A percentile compares a stretch with the other conserved stretches of the same genome.
These are phyloP conservation scores for Sorex fumeus DNA, from an alignment of 2,113 vertebrate species.

Conservation along the genomic window DNA sequence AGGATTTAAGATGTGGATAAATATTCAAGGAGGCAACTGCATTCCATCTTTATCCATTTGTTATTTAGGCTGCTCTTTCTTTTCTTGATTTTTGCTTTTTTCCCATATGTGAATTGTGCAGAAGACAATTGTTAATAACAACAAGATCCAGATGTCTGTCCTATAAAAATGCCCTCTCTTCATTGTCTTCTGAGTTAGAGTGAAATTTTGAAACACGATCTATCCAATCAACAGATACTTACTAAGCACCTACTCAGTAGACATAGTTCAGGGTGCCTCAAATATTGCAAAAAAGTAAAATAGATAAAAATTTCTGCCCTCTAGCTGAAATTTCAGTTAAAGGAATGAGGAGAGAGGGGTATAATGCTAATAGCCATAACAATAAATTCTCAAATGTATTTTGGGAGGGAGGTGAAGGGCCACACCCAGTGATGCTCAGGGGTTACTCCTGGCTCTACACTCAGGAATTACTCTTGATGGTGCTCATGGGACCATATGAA, in stretches of 20 bases:
- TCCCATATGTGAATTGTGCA: background rate
- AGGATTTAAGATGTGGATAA: background rate
- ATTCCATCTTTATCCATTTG: background rate
- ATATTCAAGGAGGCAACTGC: background rate
- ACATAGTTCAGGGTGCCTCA: background rate
- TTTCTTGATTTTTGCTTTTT: background rate
- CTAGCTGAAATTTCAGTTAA: background rate
- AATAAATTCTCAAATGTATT: background rate
- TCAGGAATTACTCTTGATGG: too few relatives aligned
- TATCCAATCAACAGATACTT: background rate
- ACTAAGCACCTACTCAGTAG: background rate
- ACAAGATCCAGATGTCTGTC: background rate
- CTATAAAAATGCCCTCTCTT: constrained; percentile 35
- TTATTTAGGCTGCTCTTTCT: background rate
- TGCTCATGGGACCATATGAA: too few relatives aligned
- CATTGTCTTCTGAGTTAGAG: background rate
- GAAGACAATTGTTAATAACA: background rate
- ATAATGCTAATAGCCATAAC: background rate
- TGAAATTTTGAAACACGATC: background rate
- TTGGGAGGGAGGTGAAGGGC: too few relatives aligned
- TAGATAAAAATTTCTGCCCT: background rate
- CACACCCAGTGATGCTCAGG: too few relatives aligned
- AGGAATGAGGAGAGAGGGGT: background rate
- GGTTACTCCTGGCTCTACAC: too few relatives aligned
- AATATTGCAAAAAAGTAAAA: background rate